Evolutionary conservation across 2,888 invertebrate species (phyloP).

Genomic region (Drosophila mimica): DNA sequence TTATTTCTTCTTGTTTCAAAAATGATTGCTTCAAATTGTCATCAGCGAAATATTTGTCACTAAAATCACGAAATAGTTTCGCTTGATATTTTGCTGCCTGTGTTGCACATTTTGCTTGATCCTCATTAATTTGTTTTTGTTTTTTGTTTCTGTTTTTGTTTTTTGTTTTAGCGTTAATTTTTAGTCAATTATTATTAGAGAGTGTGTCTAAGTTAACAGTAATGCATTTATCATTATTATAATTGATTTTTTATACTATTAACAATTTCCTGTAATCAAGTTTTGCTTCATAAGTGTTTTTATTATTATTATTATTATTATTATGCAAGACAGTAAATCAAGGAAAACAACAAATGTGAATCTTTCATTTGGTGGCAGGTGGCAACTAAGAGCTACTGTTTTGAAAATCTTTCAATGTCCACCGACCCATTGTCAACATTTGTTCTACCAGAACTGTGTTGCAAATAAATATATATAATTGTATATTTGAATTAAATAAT

Average conservation of each 20-base stretch:
- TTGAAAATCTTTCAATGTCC: constrained; percentile 7
- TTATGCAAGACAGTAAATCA: constrained; percentile 28
- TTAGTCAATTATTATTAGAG: constrained; percentile 43
- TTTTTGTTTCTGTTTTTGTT: not conserved
- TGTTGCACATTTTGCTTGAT: constrained; percentile 72
- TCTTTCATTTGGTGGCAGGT: not conserved
- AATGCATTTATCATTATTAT: constrained; percentile 45
- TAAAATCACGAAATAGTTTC: constrained; percentile 84
- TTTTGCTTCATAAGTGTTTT: constrained; percentile 78
- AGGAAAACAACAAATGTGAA: constrained; percentile 14
- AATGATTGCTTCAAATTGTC: constrained; percentile 84
- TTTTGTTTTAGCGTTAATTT: constrained; percentile 34
- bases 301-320: constrained; percentile 26
- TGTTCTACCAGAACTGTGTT: constrained; percentile 33
- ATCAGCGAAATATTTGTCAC: constrained; percentile 84
- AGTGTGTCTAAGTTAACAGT: constrained; percentile 58
- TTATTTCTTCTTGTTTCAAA: constrained; percentile 73
- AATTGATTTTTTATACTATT: constrained; percentile 60
- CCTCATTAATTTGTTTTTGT: constrained; percentile 44
- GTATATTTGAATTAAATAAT: constrained; percentile 41
- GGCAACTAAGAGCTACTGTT: constrained; percentile 1
- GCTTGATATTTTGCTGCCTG: constrained; percentile 72
- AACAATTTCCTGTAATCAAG: constrained; percentile 83
- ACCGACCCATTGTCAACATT: constrained; percentile 19
- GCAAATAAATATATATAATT: constrained; percentile 31